phyloP scores from a whole-genome alignment of 2,797 vertebrate species.

The Pangasius macronema region DNA sequence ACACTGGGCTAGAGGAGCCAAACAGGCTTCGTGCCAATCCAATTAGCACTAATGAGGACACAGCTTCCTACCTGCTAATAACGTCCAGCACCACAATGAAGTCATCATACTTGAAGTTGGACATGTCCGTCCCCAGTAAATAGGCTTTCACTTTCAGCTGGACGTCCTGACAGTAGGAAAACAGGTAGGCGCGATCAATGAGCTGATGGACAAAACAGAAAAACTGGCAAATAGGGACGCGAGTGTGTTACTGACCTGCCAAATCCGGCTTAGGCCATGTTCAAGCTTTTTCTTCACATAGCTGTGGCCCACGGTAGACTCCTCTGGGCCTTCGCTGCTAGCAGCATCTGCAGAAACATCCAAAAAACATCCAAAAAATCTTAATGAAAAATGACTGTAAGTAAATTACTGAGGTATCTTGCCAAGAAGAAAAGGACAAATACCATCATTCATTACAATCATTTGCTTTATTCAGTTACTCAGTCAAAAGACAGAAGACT shows the following conservation, averaged over 20 bases:
- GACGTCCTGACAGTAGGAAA: constrained; percentile 82
- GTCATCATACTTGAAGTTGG: constrained; percentile 98
- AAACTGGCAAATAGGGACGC: background rate
- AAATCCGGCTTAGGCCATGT: constrained; percentile 94
- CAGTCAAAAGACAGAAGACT: background rate
- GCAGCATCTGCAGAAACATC: constrained; percentile 74
- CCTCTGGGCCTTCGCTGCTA: constrained; percentile 76
- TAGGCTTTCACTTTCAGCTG: constrained; percentile 98
- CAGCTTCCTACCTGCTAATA: constrained; percentile 87
- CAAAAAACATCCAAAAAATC: constrained; percentile 25
- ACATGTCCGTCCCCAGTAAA: constrained; percentile 96
- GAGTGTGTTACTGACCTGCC: constrained; percentile 82
- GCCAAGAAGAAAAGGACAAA: background rate
- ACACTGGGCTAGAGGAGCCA: background rate
- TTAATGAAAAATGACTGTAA: background rate
- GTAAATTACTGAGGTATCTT: background rate
- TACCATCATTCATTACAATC: background rate
- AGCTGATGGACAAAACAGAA: constrained; percentile 3
- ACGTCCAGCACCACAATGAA: constrained; percentile 98
- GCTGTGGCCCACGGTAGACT: constrained; percentile 87
- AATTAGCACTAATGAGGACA: constrained; percentile 60
- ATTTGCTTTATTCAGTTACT: background rate
- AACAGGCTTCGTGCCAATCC: constrained; percentile 29
- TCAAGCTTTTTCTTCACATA: constrained; percentile 98
- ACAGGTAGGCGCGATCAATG: background rate